Percentiles rank a stretch among this genome's conserved stretches.
phyloP scores from a whole-genome alignment of 2,113 vertebrate species.

The Todiramphus chloris region DNA sequence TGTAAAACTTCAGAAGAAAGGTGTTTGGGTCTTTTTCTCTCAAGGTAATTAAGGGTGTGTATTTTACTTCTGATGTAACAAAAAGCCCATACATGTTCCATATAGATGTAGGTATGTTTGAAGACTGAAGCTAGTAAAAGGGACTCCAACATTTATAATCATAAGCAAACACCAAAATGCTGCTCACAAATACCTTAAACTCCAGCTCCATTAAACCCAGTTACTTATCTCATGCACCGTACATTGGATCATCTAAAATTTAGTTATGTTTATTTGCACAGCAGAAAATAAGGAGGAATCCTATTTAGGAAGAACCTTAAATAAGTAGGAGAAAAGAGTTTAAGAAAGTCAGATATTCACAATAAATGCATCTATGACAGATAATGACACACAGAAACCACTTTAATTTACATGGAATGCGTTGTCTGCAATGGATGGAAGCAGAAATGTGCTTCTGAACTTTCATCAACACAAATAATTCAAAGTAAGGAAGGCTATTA shows the following conservation, averaged over 20 bases:
- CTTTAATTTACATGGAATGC: neutral
- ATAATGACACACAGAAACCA: neutral
- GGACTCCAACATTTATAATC: neutral
- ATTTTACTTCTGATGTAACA: neutral
- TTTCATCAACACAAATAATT: neutral
- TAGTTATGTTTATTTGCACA: neutral
- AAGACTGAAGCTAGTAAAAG: neutral
- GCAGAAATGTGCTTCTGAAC: neutral
- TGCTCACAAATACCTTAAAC: neutral
- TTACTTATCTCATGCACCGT: neutral
- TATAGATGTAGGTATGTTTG: neutral
- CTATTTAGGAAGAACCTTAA: neutral
- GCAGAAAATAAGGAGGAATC: neutral
- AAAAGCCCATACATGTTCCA: neutral
- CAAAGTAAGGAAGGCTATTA: neutral
- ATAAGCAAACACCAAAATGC: neutral
- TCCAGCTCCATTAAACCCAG: neutral
- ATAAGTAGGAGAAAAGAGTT: neutral
- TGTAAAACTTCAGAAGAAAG: neutral
- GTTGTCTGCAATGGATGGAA: neutral
- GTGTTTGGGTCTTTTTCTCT: neutral
- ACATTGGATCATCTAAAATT: neutral
- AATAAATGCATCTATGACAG: neutral
- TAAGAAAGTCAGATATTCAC: neutral
- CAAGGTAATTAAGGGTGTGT: neutral